Percentiles rank a stretch among this genome's conserved stretches.
Evolutionary conservation across 2,797 vertebrate genomes (phyloP).

Genomic region (Amphiprion clarkii): DNA sequence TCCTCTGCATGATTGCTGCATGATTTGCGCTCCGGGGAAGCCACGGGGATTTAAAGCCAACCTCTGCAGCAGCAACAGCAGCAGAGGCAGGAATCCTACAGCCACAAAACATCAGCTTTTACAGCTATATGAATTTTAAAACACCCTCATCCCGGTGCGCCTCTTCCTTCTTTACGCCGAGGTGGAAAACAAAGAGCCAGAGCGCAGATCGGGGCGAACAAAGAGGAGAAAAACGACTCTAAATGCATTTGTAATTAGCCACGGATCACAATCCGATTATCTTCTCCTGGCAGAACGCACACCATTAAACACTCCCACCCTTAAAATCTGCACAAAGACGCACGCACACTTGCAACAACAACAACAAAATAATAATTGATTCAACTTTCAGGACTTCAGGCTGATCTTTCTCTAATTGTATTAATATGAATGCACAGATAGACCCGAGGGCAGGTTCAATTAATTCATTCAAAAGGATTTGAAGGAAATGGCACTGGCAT

Average conservation of each 20-base stretch:
- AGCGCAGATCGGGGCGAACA: constrained; percentile 51
- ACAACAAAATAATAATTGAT: constrained; percentile 1
- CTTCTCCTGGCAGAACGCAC: constrained; percentile 33
- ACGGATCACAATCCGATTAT: constrained; percentile 58
- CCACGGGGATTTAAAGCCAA: constrained; percentile 36
- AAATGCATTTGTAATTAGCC: constrained; percentile 58
- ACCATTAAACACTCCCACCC: constrained; percentile 12
- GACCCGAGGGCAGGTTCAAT: background rate
- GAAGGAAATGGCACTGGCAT: background rate
- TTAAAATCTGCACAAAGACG: constrained; percentile 13
- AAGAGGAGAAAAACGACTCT: constrained; percentile 33
- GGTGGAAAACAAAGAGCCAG: constrained; percentile 36
- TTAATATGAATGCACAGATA: background rate
- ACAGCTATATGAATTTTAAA: constrained; percentile 23
- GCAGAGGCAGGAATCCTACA: constrained; percentile 18
- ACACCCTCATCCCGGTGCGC: constrained; percentile 29
- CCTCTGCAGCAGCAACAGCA: constrained; percentile 52
- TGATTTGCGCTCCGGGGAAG: constrained; percentile 50
- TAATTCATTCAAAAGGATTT: background rate
- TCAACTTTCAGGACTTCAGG: constrained; percentile 54
- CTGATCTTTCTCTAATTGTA: constrained; percentile 2
- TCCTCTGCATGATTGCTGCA: constrained; percentile 43
- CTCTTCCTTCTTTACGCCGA: background rate
- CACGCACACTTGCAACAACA: background rate
- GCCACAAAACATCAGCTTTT: constrained; percentile 29